Conservation (phyloP, 1,140 invertebrate species). For the Carcinoscorpius rotundicauda region DNA sequence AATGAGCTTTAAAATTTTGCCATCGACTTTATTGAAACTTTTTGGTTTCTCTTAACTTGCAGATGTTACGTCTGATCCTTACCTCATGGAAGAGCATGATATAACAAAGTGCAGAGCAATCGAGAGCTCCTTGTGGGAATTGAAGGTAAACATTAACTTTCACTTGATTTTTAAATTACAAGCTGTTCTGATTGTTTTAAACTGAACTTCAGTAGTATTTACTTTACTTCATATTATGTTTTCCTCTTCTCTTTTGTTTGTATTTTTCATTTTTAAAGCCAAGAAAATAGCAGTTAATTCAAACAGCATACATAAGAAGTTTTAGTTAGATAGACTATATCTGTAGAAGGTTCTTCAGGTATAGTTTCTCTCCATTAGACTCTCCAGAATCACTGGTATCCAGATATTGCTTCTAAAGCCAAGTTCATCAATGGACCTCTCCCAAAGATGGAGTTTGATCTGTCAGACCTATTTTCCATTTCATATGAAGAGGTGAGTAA, state of each 20-base stretch:
- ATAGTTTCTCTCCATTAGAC: conserved; percentile 28
- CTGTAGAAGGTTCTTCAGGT: neutral
- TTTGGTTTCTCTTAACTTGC: no score
- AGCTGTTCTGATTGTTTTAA: no score
- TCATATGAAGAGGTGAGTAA: no score
- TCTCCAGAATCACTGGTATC: conserved; percentile 59
- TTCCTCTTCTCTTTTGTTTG: neutral
- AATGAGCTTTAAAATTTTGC: no score
- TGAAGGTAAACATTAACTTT: conserved; percentile 37
- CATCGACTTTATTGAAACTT: no score
- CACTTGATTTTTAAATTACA: neutral
- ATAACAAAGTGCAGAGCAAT: conserved; percentile 62
- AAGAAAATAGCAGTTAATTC: no score
- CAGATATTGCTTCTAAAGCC: conserved; percentile 50
- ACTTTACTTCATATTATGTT: no score
- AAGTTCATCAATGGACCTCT: conserved; percentile 52
- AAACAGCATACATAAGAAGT: no score
- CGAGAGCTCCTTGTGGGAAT: conserved; percentile 84
- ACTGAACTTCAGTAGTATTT: no score
- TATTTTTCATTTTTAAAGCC: neutral
- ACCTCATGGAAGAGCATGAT: conserved; percentile 61
- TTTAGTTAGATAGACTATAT: no score
- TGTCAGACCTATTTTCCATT: neutral
- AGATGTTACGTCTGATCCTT: conserved; percentile 51
- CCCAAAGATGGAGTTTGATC: conserved; percentile 45